Evolutionary conservation across 2,113 vertebrate species (phyloP).

Genomic region (Salvelinus sp.): DNA sequence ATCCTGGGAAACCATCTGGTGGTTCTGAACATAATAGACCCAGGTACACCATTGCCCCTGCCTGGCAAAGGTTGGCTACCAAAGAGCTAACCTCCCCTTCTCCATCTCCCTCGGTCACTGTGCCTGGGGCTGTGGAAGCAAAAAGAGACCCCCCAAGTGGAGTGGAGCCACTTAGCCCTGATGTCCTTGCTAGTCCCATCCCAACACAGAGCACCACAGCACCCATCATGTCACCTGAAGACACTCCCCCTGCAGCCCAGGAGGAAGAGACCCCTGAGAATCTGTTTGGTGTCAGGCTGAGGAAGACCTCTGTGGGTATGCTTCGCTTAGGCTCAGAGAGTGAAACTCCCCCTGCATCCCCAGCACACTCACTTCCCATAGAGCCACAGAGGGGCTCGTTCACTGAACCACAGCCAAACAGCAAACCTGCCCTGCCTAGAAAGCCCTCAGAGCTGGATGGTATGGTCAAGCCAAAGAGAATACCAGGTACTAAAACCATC

Average conservation of each 20-base stretch:
- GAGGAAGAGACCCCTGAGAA: slow-evolving; percentile 65
- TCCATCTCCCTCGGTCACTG: slow-evolving; percentile 22
- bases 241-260: not conserved
- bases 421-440: slow-evolving; percentile 61
- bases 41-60: slow-evolving; percentile 71
- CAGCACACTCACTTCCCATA: not conserved
- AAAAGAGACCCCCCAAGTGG: not conserved
- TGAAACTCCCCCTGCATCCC: slow-evolving; percentile 26
- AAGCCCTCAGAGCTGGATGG: slow-evolving; percentile 60
- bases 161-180: slow-evolving; percentile 27
- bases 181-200: slow-evolving; percentile 31
- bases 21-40: slow-evolving; percentile 44
- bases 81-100: slow-evolving; percentile 40
- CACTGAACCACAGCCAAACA: slow-evolving; percentile 9
- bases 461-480: slow-evolving; percentile 52
- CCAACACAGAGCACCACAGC: slow-evolving; percentile 20
- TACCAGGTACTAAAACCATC: slow-evolving; percentile 53
- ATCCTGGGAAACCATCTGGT: not conserved
- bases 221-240: not conserved
- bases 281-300: slow-evolving; percentile 81
- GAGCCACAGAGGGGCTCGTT: slow-evolving; percentile 14
- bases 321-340: slow-evolving; percentile 72
- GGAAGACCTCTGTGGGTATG: slow-evolving; percentile 73
- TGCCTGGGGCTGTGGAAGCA: slow-evolving; percentile 51
- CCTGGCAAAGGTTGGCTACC: slow-evolving; percentile 73